Conservation (phyloP, 2,797 vertebrate species). For the Hippoglossus hippoglossus region DNA sequence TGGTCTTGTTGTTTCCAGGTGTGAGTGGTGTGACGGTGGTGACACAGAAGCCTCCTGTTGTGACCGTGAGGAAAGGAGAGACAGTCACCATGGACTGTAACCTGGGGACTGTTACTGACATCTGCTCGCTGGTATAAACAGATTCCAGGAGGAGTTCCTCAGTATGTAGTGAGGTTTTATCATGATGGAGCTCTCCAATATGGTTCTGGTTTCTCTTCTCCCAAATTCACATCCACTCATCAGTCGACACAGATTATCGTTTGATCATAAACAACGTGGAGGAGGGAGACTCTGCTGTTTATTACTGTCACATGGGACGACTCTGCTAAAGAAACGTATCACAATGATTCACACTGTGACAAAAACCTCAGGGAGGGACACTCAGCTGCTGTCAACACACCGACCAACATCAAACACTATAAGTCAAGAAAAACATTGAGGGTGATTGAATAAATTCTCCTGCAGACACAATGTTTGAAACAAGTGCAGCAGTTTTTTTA, state of each 20-base stretch:
- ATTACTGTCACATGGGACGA: slow-evolving; percentile 36
- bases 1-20: slow-evolving; percentile 68
- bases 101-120: slow-evolving; percentile 33
- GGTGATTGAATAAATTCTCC: not conserved
- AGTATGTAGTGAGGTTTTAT: not conserved
- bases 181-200: not conserved
- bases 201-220: slow-evolving; percentile 56
- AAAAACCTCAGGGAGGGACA: slow-evolving; percentile 55
- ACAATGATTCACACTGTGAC: slow-evolving; percentile 62
- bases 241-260: slow-evolving; percentile 44
- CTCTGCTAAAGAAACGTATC: not conserved
- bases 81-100: slow-evolving; percentile 68
- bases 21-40: slow-evolving; percentile 67
- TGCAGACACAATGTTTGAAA: not conserved
- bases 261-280: slow-evolving; percentile 58
- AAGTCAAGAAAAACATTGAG: not conserved
- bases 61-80: slow-evolving; percentile 57
- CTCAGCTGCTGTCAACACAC: not conserved
- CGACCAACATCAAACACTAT: not conserved
- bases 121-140: slow-evolving; percentile 23
- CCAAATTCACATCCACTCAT: slow-evolving; percentile 36
- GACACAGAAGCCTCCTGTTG: slow-evolving; percentile 70
- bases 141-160: slow-evolving; percentile 44
- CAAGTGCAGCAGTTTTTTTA: not conserved
- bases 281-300: slow-evolving; percentile 55